These are phyloP conservation scores for Ptychadena robeensis DNA, from an alignment of 2,797 vertebrate species.

Conservation along the genomic window DNA sequence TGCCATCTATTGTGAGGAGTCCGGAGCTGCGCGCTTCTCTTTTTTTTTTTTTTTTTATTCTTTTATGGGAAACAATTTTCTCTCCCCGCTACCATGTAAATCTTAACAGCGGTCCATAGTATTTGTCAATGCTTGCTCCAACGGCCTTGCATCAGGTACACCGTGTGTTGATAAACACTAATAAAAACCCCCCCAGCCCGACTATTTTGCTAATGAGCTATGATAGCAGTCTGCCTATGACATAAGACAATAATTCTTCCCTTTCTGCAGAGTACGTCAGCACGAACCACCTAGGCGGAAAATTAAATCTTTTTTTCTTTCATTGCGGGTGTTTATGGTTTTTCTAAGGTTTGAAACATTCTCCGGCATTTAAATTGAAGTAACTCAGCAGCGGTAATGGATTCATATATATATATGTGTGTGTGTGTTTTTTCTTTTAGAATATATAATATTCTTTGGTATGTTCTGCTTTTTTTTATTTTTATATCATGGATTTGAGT, in stretches of 20 bases:
- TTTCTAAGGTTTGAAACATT: conserved; percentile 32
- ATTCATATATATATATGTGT: neutral
- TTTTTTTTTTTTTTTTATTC: conserved; percentile 52
- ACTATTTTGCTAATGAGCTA: conserved; percentile 63
- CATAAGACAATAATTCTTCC: conserved; percentile 46
- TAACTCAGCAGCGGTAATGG: conserved; percentile 4
- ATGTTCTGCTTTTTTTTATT: neutral
- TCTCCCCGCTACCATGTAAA: conserved; percentile 54
- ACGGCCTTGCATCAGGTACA: conserved; percentile 65
- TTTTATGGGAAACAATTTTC: conserved; percentile 55
- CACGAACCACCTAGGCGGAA: conserved; percentile 66
- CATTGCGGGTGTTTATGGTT: conserved; percentile 35
- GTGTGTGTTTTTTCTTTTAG: neutral
- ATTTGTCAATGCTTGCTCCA: conserved; percentile 63
- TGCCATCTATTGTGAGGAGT: conserved; percentile 62
- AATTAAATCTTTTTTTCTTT: conserved; percentile 47
- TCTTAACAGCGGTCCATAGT: conserved; percentile 46
- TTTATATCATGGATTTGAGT: neutral
- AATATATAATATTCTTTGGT: neutral
- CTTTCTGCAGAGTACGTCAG: conserved; percentile 61
- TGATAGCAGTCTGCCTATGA: conserved; percentile 56
- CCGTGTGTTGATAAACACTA: conserved; percentile 65
- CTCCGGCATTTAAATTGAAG: conserved; percentile 9
- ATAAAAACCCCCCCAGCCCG: conserved; percentile 56
- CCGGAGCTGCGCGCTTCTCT: conserved; percentile 34